These are phyloP conservation scores for Spondyliosoma cantharus DNA, from an alignment of 2,797 vertebrate genomes.

Conservation along the genomic window DNA sequence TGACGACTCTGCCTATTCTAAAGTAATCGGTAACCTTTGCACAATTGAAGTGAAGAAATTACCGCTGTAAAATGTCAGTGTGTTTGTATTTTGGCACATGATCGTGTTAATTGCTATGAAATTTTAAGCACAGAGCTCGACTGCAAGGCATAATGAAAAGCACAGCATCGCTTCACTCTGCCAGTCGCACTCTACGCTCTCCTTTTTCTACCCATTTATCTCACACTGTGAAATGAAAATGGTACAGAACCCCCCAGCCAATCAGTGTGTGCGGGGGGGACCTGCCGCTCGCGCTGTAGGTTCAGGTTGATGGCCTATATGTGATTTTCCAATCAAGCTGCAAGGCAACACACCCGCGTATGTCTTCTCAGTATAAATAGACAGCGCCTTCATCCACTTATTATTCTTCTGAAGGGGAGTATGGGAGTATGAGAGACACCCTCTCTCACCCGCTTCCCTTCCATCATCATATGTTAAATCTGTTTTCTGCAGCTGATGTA, in stretches of 20 bases:
- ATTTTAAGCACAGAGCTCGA: constrained; percentile 22
- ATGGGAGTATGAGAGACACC: constrained; percentile 65
- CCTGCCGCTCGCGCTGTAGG: constrained; percentile 39
- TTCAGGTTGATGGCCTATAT: constrained; percentile 61
- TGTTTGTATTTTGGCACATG: constrained; percentile 35
- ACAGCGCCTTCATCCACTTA: constrained; percentile 63
- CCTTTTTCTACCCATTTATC: constrained; percentile 52
- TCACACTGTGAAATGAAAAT: constrained; percentile 62
- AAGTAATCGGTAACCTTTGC: constrained; percentile 45
- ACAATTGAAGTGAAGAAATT: constrained; percentile 52
- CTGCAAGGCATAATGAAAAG: constrained; percentile 40
- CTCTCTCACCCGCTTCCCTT: constrained; percentile 57
- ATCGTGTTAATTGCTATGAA: constrained; percentile 44
- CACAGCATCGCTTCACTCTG: constrained; percentile 8
- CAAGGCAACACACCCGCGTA: constrained; percentile 46
- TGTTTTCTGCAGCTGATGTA: constrained; percentile 69
- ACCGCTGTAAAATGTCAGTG: constrained; percentile 25
- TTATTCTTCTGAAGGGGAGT: constrained; percentile 64
- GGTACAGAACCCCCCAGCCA: constrained; percentile 32
- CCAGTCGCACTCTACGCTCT: constrained; percentile 19
- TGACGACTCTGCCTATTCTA: constrained; percentile 37
- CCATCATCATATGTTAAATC: constrained; percentile 66
- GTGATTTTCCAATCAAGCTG: constrained; percentile 73
- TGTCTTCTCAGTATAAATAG: constrained; percentile 64
- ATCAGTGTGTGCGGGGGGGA: constrained; percentile 25